Base-by-base conservation (phyloP, 2,113 vertebrate species). In the Monarcha castaneiventris region DNA sequence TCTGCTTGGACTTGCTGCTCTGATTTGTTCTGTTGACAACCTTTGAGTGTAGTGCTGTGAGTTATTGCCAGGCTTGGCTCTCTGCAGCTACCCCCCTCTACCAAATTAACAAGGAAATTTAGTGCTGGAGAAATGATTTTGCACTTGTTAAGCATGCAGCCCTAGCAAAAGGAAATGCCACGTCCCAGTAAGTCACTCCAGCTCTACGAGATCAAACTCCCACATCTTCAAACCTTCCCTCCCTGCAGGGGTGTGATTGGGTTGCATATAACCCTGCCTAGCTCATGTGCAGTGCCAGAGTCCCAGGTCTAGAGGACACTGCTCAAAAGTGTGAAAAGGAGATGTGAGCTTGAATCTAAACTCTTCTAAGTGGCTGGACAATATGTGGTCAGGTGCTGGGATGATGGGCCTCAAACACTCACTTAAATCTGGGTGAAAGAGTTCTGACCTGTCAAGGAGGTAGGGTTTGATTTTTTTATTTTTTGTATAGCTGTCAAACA, bases 1-100 rank as follows among this genome's bases (percentile, higher is more conserved):
- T 94, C 86, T 97, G 93, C 78, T 68, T 6, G 29, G 41, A 9
- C 75, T 84, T 48, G 49, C 22, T 72, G 22, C 88, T 90, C 81
- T 0, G 1, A 5, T 73, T 72, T 64, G 16, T 81, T 76, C 62
- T 69, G 21, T 39, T 3, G 1, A 27, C 64, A 29, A 0, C 6
- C 43, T 73, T 16, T 11, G 3, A 44, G 52, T 39, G 9, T 9
- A n/a, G 63, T 41, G 76, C 59, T 74, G 58, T 41, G 72, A 58
- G 62, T 61, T 78, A 30, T 5, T 72, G 56, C 82, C 33, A 44
- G 64, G 51, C 48, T 67, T 71, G 52, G 49, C 20, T 13, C 54
- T 49, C n/a, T 84, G 69, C 26, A 58, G 58, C 88, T 41, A 2
- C 21, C 49, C 35, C 48, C 54, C 25, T 64, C n/a, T 49, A 68